Evolutionary conservation across 2,113 vertebrate genomes (phyloP), one percentile per base, ranked within the genome.

Genomic region (Martes martes): DNA sequence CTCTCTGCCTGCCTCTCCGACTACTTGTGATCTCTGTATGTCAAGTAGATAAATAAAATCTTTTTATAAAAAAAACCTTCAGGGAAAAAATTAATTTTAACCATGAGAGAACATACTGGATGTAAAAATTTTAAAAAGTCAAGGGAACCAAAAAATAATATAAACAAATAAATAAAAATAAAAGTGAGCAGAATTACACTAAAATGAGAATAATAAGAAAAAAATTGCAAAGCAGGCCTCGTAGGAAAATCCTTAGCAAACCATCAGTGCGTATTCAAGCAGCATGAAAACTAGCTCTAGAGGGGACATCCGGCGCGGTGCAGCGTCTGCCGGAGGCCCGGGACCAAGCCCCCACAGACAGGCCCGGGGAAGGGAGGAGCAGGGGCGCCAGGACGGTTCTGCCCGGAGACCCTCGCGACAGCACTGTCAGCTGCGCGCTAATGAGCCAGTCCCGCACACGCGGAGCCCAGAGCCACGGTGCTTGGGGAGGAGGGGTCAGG

Each of bases 291-390:
- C 16, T 2, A 31, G 31, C 18, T 47, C 9, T 4, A 2, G 45
- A 36, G 45, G 14, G 45, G 11, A 74, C 52, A 4, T 18, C 5
- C 0, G 4, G 13, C 33, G 33, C 1, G 0, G 18, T 0, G 28
- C 21, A 52, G 28, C 6, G 1, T 6, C 11, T 23, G 19, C 79
- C 6, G 16, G 31, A 23, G 42, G 8, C 13, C 4, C 3, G 6
- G 2, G 74, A 39, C 10, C 78, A 33, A 76, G 59, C 21, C 7
- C 10, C 14, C 8, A 6, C 11, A 52, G 42, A 45, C 14, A 28
- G 42, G 47, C 13, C 5, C 14, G 47, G 1, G 0, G n/a, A 42
- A 7, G 31, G 18, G 21, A 28, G 86, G 67, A 15, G 47, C 24
- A 33, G 67, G 33, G 16, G 67, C 67, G 18, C 33, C 18, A 26